phyloP scores from a whole-genome alignment of 2,888 invertebrate species.

The Lissonota sp. region DNA sequence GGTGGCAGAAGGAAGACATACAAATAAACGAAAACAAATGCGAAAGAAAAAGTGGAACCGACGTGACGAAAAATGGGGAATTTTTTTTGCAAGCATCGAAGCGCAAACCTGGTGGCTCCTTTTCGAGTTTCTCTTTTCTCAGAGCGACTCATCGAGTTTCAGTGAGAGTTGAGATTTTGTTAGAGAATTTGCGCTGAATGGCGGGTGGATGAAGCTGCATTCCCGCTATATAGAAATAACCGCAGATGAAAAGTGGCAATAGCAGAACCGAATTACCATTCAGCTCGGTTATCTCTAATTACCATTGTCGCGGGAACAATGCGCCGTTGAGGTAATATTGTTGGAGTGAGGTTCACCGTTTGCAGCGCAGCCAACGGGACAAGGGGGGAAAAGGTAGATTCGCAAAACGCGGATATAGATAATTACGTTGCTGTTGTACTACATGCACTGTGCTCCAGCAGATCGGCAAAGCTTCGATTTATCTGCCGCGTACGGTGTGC shows the following conservation, averaged over 20 bases:
- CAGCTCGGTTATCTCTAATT: slow-evolving; percentile 69
- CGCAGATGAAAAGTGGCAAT: slow-evolving; percentile 55
- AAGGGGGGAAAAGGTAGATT: slow-evolving; percentile 16
- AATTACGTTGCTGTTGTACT: slow-evolving; percentile 32
- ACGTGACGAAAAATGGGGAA: slow-evolving; percentile 34
- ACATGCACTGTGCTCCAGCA: slow-evolving; percentile 12
- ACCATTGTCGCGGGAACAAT: slow-evolving; percentile 64
- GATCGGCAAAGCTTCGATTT: slow-evolving; percentile 54
- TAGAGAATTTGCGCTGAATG: neutral
- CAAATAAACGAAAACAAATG: slow-evolving; percentile 24
- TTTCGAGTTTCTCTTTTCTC: no score
- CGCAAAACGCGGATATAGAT: slow-evolving; percentile 50
- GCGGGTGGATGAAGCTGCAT: slow-evolving; percentile 57
- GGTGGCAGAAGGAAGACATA: neutral
- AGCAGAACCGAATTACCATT: slow-evolving; percentile 67
- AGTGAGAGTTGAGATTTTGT: neutral
- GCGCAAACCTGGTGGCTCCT: no score
- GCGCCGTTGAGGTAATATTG: slow-evolving; percentile 54
- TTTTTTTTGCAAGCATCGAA: slow-evolving; percentile 10
- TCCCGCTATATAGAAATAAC: slow-evolving; percentile 9
- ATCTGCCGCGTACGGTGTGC: slow-evolving; percentile 34
- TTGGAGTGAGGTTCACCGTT: slow-evolving; percentile 10
- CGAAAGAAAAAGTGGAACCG: slow-evolving; percentile 2
- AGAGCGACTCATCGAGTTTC: no score
- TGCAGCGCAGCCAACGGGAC: slow-evolving; percentile 8